phyloP scores from a whole-genome alignment of 1,140 invertebrate genomes.

The Chrysoperla carnea region DNA sequence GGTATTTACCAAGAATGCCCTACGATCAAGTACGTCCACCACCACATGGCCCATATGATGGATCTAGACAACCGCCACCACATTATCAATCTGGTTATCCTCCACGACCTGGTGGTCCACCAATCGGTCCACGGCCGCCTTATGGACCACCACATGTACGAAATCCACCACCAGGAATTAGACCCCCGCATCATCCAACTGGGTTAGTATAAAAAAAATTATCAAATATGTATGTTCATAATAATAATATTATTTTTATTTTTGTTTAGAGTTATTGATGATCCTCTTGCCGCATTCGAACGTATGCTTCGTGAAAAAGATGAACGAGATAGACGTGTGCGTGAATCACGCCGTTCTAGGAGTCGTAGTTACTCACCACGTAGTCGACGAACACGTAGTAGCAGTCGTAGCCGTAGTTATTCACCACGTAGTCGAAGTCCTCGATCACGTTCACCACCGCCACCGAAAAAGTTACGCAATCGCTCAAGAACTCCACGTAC shows the following conservation, averaged over 20 bases:
- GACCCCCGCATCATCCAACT: neutral
- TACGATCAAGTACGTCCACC: slow-evolving; percentile 2
- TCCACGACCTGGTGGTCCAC: neutral
- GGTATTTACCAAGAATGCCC: neutral
- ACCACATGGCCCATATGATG: slow-evolving; percentile 7
- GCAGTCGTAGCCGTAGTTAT: slow-evolving; percentile 25
- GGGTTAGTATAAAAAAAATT: neutral
- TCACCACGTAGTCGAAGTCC: slow-evolving; percentile 16
- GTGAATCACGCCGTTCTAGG: slow-evolving; percentile 32
- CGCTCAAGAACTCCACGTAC: neutral
- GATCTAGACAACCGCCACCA: neutral
- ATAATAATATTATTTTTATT: slow-evolving; percentile 2
- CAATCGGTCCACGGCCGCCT: neutral
- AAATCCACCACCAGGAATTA: slow-evolving; percentile 12
- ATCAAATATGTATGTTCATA: too few species aligned
- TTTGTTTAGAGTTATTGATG: slow-evolving; percentile 45
- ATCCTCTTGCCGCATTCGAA: slow-evolving; percentile 71
- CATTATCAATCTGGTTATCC: neutral
- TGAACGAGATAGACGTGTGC: slow-evolving; percentile 43
- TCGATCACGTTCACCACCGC: neutral
- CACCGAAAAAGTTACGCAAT: slow-evolving; percentile 10
- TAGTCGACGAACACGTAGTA: slow-evolving; percentile 25
- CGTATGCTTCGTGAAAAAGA: slow-evolving; percentile 71
- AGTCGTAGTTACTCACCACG: slow-evolving; percentile 16
- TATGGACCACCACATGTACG: slow-evolving; percentile 15